Percentiles rank a stretch among this genome's conserved stretches.
phyloP scores from a whole-genome alignment of 2,797 vertebrate species.

The Clarias fuscus region DNA sequence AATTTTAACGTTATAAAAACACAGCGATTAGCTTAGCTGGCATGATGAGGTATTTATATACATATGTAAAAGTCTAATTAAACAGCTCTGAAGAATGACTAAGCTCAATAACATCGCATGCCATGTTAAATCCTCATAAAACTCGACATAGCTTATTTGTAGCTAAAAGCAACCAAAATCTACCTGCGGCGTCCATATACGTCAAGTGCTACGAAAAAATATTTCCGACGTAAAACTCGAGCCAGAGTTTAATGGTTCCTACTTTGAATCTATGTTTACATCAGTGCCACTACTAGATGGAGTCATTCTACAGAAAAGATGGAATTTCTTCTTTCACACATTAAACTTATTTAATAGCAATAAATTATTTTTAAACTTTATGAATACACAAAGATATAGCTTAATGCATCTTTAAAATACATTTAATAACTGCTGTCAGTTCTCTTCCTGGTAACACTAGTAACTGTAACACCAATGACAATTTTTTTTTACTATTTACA shows the following conservation, averaged over 20 bases:
- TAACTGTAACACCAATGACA: no score
- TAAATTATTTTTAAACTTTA: no score
- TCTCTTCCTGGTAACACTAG: no score
- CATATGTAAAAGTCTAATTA: background rate
- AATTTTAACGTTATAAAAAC: background rate
- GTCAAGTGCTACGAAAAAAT: conserved; percentile 13
- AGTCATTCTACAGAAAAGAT: no score
- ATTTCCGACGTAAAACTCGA: conserved; percentile 15
- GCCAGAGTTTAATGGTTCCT: conserved; percentile 14
- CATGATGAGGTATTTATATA: background rate
- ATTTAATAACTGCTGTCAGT: no score
- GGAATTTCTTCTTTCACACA: no score
- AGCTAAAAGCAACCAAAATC: background rate
- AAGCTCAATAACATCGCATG: no score
- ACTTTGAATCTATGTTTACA: background rate
- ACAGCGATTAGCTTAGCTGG: conserved; percentile 3
- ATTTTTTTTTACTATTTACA: no score
- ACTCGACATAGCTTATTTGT: background rate
- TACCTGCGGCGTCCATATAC: conserved; percentile 31
- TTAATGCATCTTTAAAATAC: no score
- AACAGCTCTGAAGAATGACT: background rate
- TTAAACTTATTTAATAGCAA: no score
- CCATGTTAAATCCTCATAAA: background rate
- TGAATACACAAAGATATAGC: no score
- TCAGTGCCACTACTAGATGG: no score